Base-by-base conservation (phyloP, 2,797 vertebrate genomes). In the Betta splendens region DNA sequence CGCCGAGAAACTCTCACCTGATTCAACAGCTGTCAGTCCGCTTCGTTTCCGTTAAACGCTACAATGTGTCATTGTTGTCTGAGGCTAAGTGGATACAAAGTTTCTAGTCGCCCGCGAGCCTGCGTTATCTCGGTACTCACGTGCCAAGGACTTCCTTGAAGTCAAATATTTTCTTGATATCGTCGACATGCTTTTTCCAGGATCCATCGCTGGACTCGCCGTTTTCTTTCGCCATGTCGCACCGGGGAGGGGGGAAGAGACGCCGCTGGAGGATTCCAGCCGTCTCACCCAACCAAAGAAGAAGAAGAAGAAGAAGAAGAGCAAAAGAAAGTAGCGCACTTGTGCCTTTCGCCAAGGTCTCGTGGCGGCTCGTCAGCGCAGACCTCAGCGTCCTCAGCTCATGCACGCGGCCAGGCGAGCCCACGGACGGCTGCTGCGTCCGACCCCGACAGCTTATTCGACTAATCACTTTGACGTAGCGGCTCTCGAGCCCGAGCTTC, bases 71-170 rank as follows among this genome's bases (percentile, higher is more conserved):
- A 22, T 50, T 38, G 43, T 57, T 50, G 35, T 43, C 64, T 51
- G 48, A 5, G 29, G 51, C 54, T 48, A 48, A 60, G 52, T 71
- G 59, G 11, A 43, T 15, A 40, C 69, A 82, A 89, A 90, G 72
- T 89, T 87, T 77, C 2, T 23, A 0, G 46, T 43, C 40, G 25
- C 20, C 11, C 8, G 9, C 21, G 5, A 20, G 44, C 62, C 57
- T 33, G 53, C 21, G 39, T 44, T 16, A 1, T 42, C 15, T 35
- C 1, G 76, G 21, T 80, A 93, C 97, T 95, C 89, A 98, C 96
- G 97, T 98, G 63, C 97, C 97, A 48, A 98, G 94, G 76, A 96
- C 93, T 92, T 99, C 97, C 84, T 95, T 98, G 91, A 99, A 98
- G 83, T 95, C 94, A 77, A 98, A 98, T 23, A 95, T 94, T 39